phyloP scores from a whole-genome alignment of 2,113 vertebrate species.

The Sylvietta virens region DNA sequence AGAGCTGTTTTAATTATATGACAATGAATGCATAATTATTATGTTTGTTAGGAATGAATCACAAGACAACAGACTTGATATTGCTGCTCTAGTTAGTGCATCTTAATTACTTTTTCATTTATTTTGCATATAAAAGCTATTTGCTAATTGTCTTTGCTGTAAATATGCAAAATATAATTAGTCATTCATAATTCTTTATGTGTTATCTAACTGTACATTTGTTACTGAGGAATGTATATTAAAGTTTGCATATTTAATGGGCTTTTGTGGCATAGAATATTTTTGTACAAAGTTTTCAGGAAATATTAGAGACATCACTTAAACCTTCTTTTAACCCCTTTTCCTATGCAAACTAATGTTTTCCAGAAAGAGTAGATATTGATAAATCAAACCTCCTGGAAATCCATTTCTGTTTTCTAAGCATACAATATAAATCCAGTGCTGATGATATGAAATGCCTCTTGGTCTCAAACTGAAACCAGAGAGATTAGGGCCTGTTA shows the following conservation, averaged over 20 bases:
- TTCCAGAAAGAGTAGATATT: slow-evolving; percentile 42
- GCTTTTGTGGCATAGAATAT: slow-evolving; percentile 63
- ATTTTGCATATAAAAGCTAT: slow-evolving; percentile 90
- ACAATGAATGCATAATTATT: slow-evolving; percentile 89
- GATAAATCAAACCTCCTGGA: slow-evolving; percentile 32
- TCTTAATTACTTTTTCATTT: slow-evolving; percentile 90
- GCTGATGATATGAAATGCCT: slow-evolving; percentile 16
- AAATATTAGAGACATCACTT: slow-evolving; percentile 65
- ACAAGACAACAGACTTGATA: slow-evolving; percentile 85
- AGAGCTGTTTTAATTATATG: slow-evolving; percentile 88
- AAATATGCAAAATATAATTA: slow-evolving; percentile 88
- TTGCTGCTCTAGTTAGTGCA: slow-evolving; percentile 82
- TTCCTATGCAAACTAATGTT: slow-evolving; percentile 64
- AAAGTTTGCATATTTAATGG: slow-evolving; percentile 82
- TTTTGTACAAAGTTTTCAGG: slow-evolving; percentile 73
- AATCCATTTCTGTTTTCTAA: slow-evolving; percentile 43
- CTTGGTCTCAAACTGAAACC: slow-evolving; percentile 52
- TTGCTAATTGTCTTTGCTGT: slow-evolving; percentile 87
- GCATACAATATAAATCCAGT: slow-evolving; percentile 8
- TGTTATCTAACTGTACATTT: slow-evolving; percentile 86
- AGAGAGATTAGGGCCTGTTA: slow-evolving; percentile 41
- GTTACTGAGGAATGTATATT: slow-evolving; percentile 82
- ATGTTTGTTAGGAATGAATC: slow-evolving; percentile 86
- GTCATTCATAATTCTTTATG: slow-evolving; percentile 85
- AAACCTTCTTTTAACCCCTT: slow-evolving; percentile 67